Evolutionary conservation across 1,140 invertebrate genomes (phyloP), one percentile per base, ranked within the genome.

Genomic region (Aphis craccivora): DNA sequence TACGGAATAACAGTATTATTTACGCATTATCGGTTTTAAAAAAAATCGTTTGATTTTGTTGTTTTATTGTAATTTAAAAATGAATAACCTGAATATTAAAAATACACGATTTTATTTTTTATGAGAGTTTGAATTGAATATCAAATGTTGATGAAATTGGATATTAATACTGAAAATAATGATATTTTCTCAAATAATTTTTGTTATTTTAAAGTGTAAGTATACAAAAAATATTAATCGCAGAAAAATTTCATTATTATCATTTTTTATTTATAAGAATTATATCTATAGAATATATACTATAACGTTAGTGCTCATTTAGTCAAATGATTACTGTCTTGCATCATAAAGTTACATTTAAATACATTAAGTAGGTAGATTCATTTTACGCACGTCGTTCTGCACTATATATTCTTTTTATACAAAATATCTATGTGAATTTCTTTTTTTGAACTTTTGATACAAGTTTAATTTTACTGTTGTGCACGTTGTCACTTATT

Each of bases 391-490:
- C 18, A 14, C 4, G 18, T 76, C 60, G 14, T n/a, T 76, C 14
- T n/a, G 18, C n/a, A 76, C 14, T 18, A 76, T n/a, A n/a, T n/a
- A n/a, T 76, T 76, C 11, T 76, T 76, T 76, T n/a, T 22, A 22
- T 11, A 83, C 81, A 83, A 83, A 40, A 83, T 83, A 40, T 23
- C 20, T 14, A 30, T 45, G 83, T 48, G 43, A 48, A 48, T 18
- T 87, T 43, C 25, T 30, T 35, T 45, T 25, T 87, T 87, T 84
- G 83, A 84, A 84, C 37, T 87, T 90, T 90, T 90, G 25, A 55
- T 51, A 53, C 23, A 35, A 88, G 45, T 88, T 90, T 55, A 40
- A 90, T 55, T 90, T 90, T 40, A 55, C 22, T 7, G 9, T 23
- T 25, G 35, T 30, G 48, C 88, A 25, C 88, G 25, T 90, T 90